Conservation (phyloP, 92 coral and sea anemone species). For the Metridium senile region DNA sequence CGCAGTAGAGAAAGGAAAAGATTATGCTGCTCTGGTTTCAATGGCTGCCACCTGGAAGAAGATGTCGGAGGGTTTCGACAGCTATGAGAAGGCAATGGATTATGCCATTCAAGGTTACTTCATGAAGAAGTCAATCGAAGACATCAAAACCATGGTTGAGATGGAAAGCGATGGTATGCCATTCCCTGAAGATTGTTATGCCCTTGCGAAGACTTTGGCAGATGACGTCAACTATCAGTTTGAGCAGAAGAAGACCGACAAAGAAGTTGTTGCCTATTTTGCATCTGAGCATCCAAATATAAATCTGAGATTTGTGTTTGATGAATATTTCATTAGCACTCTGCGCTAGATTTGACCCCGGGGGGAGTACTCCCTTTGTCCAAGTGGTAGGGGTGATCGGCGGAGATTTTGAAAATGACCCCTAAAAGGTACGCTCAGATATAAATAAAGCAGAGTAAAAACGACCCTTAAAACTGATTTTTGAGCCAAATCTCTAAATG, state of each 20-base stretch:
- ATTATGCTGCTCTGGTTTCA: slow-evolving; percentile 18
- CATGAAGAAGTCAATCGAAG: slow-evolving; percentile 35
- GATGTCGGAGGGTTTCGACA: slow-evolving; percentile 47
- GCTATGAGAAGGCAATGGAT: slow-evolving; percentile 41
- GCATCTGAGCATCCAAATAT: neutral
- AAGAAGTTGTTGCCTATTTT: slow-evolving; percentile 44
- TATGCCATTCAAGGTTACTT: slow-evolving; percentile 51
- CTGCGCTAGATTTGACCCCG: neutral
- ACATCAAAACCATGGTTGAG: slow-evolving; percentile 31
- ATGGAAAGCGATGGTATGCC: slow-evolving; percentile 49
- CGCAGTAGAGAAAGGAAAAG: slow-evolving; percentile 14
- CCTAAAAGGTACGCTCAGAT: no score
- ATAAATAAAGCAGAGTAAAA: no score
- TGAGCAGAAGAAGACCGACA: slow-evolving; percentile 49
- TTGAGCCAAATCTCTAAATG: no score
- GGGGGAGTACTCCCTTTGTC: no score
- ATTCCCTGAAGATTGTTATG: slow-evolving; percentile 54
- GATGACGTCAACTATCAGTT: slow-evolving; percentile 35
- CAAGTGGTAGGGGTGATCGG: no score
- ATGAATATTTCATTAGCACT: neutral
- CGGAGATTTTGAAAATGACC: no score
- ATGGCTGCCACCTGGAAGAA: slow-evolving; percentile 48
- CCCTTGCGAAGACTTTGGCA: slow-evolving; percentile 55
- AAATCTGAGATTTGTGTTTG: neutral
- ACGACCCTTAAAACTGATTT: no score